phyloP scores from a whole-genome alignment of 2,888 invertebrate species.

The Germaria angustata region DNA sequence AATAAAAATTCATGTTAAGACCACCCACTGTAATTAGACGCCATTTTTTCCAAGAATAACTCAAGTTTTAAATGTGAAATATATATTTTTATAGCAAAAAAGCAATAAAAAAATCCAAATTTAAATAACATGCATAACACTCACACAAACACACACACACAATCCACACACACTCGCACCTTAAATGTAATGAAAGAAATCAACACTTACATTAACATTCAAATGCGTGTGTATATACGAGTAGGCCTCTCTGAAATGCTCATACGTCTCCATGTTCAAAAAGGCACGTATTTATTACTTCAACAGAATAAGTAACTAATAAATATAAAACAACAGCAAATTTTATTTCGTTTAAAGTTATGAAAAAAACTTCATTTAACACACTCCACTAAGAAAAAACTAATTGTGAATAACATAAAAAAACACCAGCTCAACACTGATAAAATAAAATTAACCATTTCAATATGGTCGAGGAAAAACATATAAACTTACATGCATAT shows the following conservation, averaged over 20 bases:
- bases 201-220: neutral
- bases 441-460: constrained; percentile 40
- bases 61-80: constrained; percentile 51
- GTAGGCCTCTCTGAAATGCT: neutral
- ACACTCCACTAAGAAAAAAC: constrained; percentile 33
- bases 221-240: neutral
- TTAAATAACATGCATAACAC: neutral
- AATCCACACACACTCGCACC: neutral
- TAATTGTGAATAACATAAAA: neutral
- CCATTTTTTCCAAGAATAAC: constrained; percentile 64
- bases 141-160: neutral
- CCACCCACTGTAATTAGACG: constrained; percentile 65
- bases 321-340: constrained; percentile 37
- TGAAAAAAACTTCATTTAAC: constrained; percentile 40
- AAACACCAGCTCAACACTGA: constrained; percentile 24
- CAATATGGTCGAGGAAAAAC: constrained; percentile 13
- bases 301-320: constrained; percentile 61
- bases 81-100: constrained; percentile 49
- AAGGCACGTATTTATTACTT: constrained; percentile 58
- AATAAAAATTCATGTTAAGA: constrained; percentile 46
- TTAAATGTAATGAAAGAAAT: neutral
- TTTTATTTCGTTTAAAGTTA: neutral
- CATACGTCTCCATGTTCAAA: constrained; percentile 12
- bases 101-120: constrained; percentile 38
- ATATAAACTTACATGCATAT: constrained; percentile 5